Percentiles rank a stretch among this genome's conserved stretches.
phyloP scores from a whole-genome alignment of 2,113 vertebrate genomes.

The Ranitomeya imitator region DNA sequence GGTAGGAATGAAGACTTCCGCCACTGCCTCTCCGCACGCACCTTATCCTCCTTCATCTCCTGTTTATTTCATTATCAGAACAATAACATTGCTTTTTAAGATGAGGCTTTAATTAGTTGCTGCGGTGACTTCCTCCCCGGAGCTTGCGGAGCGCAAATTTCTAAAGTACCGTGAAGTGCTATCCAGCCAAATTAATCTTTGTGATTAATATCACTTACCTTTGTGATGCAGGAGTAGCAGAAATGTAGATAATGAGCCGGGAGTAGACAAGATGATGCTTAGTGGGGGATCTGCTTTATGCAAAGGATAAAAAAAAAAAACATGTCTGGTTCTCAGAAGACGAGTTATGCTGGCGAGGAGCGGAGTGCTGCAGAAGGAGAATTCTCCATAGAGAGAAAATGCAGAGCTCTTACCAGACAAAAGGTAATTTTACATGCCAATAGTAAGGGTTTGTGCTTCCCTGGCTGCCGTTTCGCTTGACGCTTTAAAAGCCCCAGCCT shows the following conservation, averaged over 20 bases:
- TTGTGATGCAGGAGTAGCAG: slow-evolving; percentile 50
- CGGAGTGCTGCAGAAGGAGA: slow-evolving; percentile 8
- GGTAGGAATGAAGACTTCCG: slow-evolving; percentile 21
- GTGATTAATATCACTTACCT: slow-evolving; percentile 59
- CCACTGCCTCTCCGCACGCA: slow-evolving; percentile 28
- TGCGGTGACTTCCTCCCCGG: slow-evolving; percentile 51
- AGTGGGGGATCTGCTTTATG: slow-evolving; percentile 39
- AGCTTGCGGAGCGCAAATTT: slow-evolving; percentile 55
- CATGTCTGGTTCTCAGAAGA: slow-evolving; percentile 28
- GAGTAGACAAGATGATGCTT: slow-evolving; percentile 47
- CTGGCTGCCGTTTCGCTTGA: slow-evolving; percentile 7
- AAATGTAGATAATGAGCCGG: slow-evolving; percentile 44
- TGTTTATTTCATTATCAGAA: slow-evolving; percentile 59
- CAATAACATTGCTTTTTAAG: slow-evolving; percentile 58
- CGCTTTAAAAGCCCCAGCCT: slow-evolving; percentile 4
- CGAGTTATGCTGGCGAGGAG: not conserved
- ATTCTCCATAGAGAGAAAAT: slow-evolving; percentile 18
- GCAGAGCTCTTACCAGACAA: not conserved
- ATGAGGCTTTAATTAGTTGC: slow-evolving; percentile 56
- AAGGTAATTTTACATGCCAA: not conserved
- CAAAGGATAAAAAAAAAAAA: not conserved
- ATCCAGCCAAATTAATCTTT: slow-evolving; percentile 58
- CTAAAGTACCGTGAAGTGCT: slow-evolving; percentile 55
- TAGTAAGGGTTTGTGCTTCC: slow-evolving; percentile 7
- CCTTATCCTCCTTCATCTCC: slow-evolving; percentile 57